Evolutionary conservation across 2,113 vertebrate genomes (phyloP).

Genomic region (Enhydra lutris): DNA sequence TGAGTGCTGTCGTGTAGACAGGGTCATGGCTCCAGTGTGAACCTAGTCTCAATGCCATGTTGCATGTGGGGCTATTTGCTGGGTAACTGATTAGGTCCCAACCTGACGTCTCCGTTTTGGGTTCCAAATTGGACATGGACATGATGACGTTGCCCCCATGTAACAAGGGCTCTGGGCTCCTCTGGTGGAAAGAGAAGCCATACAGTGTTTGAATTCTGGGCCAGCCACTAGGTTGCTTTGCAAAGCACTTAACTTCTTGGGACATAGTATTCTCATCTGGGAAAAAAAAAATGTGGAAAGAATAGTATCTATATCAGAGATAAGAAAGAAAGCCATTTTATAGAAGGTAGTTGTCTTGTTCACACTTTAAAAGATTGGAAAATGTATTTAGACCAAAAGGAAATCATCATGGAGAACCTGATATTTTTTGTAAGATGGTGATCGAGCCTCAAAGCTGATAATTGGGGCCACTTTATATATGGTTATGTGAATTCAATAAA

Average conservation of each 20-base stretch:
- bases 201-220: neutral
- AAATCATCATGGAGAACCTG: neutral
- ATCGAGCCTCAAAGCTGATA: neutral
- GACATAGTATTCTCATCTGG: neutral
- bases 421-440: neutral
- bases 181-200: neutral
- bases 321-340: neutral
- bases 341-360: neutral
- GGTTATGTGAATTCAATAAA: neutral
- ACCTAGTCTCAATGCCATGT: neutral
- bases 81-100: neutral
- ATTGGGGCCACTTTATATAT: neutral
- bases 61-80: neutral
- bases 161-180: neutral
- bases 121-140: neutral
- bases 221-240: neutral
- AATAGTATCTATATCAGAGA: neutral
- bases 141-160: neutral
- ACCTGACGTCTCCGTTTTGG: neutral
- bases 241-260: neutral
- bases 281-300: neutral
- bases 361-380: slow-evolving; percentile 7
- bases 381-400: neutral
- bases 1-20: neutral
- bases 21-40: neutral